Conservation (phyloP, 2,113 vertebrate species). For the Cisticola juncidis region DNA sequence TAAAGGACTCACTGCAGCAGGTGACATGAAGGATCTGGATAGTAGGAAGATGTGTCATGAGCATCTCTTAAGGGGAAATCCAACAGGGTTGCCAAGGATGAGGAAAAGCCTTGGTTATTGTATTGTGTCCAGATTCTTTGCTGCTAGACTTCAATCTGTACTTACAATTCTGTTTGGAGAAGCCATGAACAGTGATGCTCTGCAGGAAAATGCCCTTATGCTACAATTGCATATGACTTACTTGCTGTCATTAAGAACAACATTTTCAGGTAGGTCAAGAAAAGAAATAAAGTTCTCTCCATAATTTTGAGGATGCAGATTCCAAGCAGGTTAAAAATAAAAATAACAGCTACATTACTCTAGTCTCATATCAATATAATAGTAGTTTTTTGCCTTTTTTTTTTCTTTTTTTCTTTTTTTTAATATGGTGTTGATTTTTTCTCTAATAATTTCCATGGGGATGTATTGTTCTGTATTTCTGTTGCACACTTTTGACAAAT, state of each 20-base stretch:
- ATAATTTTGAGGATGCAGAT: not conserved
- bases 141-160: not conserved
- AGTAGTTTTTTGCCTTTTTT: too few relatives aligned
- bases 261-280: not conserved
- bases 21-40: not conserved
- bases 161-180: not conserved
- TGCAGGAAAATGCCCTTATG: not conserved
- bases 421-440: not conserved
- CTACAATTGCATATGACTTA: rapidly evolving
- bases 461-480: not conserved
- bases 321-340: not conserved
- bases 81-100: not conserved
- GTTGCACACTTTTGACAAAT: not conserved
- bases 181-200: not conserved
- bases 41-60: not conserved
- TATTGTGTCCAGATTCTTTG: not conserved
- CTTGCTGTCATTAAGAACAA: not conserved
- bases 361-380: not conserved
- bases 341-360: not conserved
- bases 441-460: not conserved
- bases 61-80: not conserved
- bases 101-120: not conserved
- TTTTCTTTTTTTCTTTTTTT: too few relatives aligned
- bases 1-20: not conserved
- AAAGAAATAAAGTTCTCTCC: not conserved